A percentile compares a stretch with the other conserved stretches of the same genome.
Evolutionary conservation across 2,797 vertebrate genomes (phyloP).

Genomic region (Tapirus indicus): DNA sequence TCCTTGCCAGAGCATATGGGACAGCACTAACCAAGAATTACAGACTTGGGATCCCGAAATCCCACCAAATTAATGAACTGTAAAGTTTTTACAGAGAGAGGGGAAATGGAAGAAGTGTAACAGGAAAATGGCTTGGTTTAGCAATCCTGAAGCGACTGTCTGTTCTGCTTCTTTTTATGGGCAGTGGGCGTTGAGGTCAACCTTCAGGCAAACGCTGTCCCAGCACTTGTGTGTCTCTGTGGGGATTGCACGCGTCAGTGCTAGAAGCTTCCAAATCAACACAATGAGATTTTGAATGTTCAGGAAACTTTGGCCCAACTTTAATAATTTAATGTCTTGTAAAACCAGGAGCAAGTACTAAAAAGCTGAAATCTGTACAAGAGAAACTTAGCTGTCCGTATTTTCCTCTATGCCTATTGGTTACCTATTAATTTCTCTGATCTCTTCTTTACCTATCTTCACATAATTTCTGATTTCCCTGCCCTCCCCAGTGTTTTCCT

Average conservation of each 20-base stretch:
- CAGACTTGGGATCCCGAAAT: constrained; percentile 41
- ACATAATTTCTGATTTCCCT: constrained; percentile 36
- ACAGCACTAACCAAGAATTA: constrained; percentile 37
- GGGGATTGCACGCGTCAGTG: background rate
- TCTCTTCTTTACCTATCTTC: constrained; percentile 31
- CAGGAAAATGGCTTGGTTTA: constrained; percentile 59
- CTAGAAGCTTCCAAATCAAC: constrained; percentile 44
- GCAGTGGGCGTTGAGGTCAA: background rate
- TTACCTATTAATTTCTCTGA: constrained; percentile 17
- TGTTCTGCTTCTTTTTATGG: constrained; percentile 13
- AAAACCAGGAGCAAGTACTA: constrained; percentile 52
- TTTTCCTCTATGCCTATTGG: background rate
- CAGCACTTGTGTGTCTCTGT: background rate
- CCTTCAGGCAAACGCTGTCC: background rate
- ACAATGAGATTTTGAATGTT: constrained; percentile 43
- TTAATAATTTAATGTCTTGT: constrained; percentile 64
- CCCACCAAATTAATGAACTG: constrained; percentile 68
- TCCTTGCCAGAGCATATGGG: constrained; percentile 45
- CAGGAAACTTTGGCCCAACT: constrained; percentile 37
- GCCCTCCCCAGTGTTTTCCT: background rate
- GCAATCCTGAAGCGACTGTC: background rate
- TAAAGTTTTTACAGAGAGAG: constrained; percentile 58
- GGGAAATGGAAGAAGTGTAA: background rate
- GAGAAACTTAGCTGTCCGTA: background rate
- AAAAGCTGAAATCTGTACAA: constrained; percentile 24